A percentile compares a stretch with the other conserved stretches of the same genome.
Conservation (phyloP, 2,797 vertebrate genomes). For the Peromyscus eremicus region DNA sequence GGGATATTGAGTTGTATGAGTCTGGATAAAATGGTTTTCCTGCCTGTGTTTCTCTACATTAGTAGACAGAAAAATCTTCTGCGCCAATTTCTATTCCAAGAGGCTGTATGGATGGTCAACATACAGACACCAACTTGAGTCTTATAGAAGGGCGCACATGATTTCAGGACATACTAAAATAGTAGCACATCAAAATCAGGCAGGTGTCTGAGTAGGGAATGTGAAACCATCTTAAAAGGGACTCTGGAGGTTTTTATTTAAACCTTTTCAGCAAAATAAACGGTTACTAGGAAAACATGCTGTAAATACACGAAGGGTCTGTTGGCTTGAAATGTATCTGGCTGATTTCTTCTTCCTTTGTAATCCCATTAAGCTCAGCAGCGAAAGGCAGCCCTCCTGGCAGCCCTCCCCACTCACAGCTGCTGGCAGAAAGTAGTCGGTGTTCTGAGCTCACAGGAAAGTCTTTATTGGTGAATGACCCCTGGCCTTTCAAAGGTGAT, state of each 20-base stretch:
- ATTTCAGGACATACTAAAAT: constrained; percentile 73
- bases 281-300: constrained; percentile 78
- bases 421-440: neutral
- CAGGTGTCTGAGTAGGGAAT: constrained; percentile 68
- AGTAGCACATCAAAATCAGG: constrained; percentile 72
- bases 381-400: neutral
- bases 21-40: constrained; percentile 10
- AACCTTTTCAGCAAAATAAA: constrained; percentile 80
- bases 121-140: constrained; percentile 36
- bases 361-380: constrained; percentile 71
- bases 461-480: constrained; percentile 25
- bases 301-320: constrained; percentile 73
- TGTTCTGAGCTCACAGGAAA: constrained; percentile 18
- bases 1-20: neutral
- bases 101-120: constrained; percentile 39
- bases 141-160: constrained; percentile 39
- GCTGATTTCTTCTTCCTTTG: constrained; percentile 63
- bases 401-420: neutral
- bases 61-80: constrained; percentile 43
- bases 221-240: constrained; percentile 54
- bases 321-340: constrained; percentile 64
- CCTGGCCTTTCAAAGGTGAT: neutral
- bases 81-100: constrained; percentile 61
- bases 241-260: constrained; percentile 71
- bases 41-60: neutral